Evolutionary conservation across 2,113 vertebrate genomes (phyloP).

Genomic region (Tretioscincus oriximinensis): DNA sequence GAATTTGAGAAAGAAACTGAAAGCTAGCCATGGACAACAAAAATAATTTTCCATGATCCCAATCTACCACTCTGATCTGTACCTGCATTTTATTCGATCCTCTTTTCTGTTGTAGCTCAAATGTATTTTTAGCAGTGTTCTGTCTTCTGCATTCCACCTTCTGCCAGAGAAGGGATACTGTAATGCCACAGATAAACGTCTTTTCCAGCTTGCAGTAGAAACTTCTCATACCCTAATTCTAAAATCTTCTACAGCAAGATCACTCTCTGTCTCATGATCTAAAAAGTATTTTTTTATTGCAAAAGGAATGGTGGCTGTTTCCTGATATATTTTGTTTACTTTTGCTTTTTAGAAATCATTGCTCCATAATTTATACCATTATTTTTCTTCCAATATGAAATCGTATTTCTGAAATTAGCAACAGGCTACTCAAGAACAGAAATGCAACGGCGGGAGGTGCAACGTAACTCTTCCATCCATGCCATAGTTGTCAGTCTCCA

Average conservation of each 20-base stretch:
- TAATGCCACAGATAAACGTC: background rate
- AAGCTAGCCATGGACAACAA: background rate
- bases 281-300: conserved; percentile 32
- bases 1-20: conserved; percentile 11
- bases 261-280: background rate
- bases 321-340: conserved; percentile 10
- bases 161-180: background rate
- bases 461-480: conserved; percentile 22
- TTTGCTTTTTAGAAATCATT: conserved; percentile 21
- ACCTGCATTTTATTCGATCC: background rate
- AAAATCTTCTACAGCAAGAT: background rate
- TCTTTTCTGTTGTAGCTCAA: background rate
- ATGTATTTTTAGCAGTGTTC: background rate
- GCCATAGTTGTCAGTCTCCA: conserved; percentile 37
- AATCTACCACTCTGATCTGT: conserved; percentile 10
- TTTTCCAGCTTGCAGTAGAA: background rate
- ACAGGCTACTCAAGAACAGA: background rate
- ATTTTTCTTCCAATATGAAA: conserved; percentile 10
- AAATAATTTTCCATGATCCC: background rate
- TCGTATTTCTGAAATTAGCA: conserved; percentile 11
- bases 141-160: background rate
- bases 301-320: conserved; percentile 16
- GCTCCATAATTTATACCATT: conserved; percentile 20
- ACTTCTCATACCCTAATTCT: background rate
- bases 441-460: conserved; percentile 16